Evolutionary conservation across 2,888 invertebrate species (phyloP).

Genomic region (Alviniconcha strummeri): DNA sequence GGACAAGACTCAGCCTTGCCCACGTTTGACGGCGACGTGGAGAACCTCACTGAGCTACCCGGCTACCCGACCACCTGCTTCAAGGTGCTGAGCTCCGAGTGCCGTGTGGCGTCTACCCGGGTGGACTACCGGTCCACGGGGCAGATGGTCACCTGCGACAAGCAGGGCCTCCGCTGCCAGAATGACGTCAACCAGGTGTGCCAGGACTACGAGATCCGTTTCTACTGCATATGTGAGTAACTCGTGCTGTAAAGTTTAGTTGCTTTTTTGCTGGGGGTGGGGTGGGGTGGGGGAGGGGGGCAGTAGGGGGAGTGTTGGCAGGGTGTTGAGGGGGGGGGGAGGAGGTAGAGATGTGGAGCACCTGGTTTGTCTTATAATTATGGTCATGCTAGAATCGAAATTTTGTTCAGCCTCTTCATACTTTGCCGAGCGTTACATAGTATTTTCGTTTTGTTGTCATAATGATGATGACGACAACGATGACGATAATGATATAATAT

Average conservation of each 20-base stretch:
- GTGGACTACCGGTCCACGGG: constrained; percentile 53
- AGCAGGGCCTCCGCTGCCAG: constrained; percentile 83
- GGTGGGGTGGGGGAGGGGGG: no score
- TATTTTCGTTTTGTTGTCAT: no score
- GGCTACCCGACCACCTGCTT: constrained; percentile 54
- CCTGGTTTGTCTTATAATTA: no score
- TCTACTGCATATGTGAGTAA: constrained; percentile 73
- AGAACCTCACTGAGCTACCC: constrained; percentile 48
- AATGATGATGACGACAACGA: no score
- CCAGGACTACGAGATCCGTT: constrained; percentile 67
- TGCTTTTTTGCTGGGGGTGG: neutral
- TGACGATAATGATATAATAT: no score
- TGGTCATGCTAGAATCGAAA: no score
- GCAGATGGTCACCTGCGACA: constrained; percentile 63
- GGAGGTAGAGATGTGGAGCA: no score
- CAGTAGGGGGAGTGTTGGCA: no score
- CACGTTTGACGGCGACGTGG: constrained; percentile 46
- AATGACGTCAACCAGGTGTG: constrained; percentile 61
- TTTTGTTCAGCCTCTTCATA: no score
- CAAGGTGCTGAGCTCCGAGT: constrained; percentile 56
- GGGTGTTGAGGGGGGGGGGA: no score
- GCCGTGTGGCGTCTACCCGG: constrained; percentile 54
- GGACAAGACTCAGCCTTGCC: neutral
- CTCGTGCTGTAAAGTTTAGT: neutral
- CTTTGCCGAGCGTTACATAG: no score